Percentiles rank a stretch among this genome's conserved stretches.
These are phyloP conservation scores for Phalloptychus januarius DNA, from an alignment of 2,797 vertebrate species.

Conservation along the genomic window DNA sequence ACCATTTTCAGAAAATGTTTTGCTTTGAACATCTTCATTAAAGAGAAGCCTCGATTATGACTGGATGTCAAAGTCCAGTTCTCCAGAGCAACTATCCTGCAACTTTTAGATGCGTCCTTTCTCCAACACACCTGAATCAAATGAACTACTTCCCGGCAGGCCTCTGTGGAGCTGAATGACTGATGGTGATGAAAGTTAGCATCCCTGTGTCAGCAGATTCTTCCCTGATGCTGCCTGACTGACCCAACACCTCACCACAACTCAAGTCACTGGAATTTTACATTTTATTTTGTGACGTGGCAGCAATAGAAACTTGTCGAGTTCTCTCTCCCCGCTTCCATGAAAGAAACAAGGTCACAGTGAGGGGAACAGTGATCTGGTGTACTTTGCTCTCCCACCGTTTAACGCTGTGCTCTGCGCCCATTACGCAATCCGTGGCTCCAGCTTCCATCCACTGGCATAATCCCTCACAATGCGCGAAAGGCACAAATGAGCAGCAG, in stretches of 20 bases:
- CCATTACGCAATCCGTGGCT: conserved; percentile 56
- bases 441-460: conserved; percentile 16
- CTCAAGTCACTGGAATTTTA: neutral
- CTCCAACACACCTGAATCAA: neutral
- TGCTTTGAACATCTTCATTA: neutral
- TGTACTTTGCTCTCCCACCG: neutral
- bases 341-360: neutral
- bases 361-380: neutral
- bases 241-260: neutral
- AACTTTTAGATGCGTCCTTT: no score
- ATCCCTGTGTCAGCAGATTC: neutral
- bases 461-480: conserved; percentile 30
- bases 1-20: no score
- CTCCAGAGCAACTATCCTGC: neutral
- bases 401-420: conserved; percentile 19
- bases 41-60: neutral
- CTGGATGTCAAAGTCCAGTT: no score
- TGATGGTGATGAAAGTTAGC: no score
- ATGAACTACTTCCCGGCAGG: neutral
- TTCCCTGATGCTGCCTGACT: neutral
- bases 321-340: neutral
- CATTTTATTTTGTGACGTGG: neutral
- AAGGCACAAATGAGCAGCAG: conserved; percentile 7
- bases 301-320: neutral
- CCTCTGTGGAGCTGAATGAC: neutral